Evolutionary conservation across 2,888 invertebrate species (phyloP).

Genomic region (Elgonia sp.): DNA sequence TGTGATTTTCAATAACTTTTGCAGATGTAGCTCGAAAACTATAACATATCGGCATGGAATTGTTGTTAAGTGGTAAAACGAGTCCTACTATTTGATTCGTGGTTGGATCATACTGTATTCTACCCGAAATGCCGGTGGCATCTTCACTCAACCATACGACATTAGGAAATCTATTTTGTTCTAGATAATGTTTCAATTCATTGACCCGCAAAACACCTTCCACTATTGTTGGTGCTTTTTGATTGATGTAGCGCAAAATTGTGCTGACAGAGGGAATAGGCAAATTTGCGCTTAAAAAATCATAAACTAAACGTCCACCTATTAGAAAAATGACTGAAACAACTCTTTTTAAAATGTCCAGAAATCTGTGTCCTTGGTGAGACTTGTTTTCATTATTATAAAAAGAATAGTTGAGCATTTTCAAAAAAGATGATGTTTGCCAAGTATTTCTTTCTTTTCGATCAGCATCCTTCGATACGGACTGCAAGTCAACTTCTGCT

Average conservation of each 20-base stretch:
- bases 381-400: neutral
- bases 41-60: slow-evolving; percentile 72
- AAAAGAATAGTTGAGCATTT: slow-evolving; percentile 12
- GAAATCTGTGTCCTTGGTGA: slow-evolving; percentile 6
- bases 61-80: slow-evolving; percentile 74
- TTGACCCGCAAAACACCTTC: neutral
- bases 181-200: slow-evolving; percentile 70
- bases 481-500: no score
- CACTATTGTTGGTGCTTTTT: neutral
- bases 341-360: neutral
- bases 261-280: slow-evolving; percentile 66
- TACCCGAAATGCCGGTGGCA: slow-evolving; percentile 76
- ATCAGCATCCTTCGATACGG: no score
- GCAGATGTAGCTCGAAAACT: slow-evolving; percentile 74
- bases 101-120: slow-evolving; percentile 70
- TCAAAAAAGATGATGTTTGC: slow-evolving; percentile 8
- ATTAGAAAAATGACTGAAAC: slow-evolving; percentile 12
- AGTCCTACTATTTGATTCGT: slow-evolving; percentile 78
- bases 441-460: neutral
- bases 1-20: slow-evolving; percentile 56
- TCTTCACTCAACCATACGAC: slow-evolving; percentile 79
- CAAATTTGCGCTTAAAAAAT: slow-evolving; percentile 63
- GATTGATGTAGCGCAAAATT: slow-evolving; percentile 47
- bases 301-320: slow-evolving; percentile 18
- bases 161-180: slow-evolving; percentile 60